Conservation (phyloP, 2,888 invertebrate species). For the Drosophila hamatofila region DNA sequence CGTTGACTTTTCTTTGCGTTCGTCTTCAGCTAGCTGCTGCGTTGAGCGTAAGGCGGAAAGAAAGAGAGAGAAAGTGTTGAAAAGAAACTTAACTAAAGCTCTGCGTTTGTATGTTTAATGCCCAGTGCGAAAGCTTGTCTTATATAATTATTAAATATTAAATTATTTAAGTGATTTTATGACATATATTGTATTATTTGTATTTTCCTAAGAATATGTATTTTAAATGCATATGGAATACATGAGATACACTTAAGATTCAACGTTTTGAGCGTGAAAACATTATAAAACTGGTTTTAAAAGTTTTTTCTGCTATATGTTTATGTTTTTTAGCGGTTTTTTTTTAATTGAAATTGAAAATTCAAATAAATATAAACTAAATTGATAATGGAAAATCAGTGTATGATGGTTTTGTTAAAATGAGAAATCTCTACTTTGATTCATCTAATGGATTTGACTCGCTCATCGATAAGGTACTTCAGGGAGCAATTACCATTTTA, state of each 20-base stretch:
- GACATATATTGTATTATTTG: not conserved
- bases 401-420: too few species aligned
- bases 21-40: conserved; percentile 24
- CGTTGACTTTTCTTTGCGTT: conserved; percentile 16
- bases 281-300: not conserved
- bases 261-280: not conserved
- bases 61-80: conserved; percentile 11
- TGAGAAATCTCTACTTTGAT: conserved; percentile 64
- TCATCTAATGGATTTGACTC: conserved; percentile 72
- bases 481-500: conserved; percentile 46
- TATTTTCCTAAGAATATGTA: not conserved
- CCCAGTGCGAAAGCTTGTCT: not conserved
- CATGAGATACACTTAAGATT: not conserved
- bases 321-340: too few species aligned
- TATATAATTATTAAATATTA: not conserved
- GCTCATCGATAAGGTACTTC: conserved; percentile 57
- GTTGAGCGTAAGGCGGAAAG: not conserved
- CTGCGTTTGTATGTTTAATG: not conserved
- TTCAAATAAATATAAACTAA: too few species aligned
- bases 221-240: not conserved
- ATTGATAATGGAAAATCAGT: too few species aligned
- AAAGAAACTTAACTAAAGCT: conserved; percentile 8
- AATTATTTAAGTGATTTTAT: not conserved
- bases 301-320: too few species aligned
- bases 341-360: too few species aligned